Conservation (phyloP, 2,888 invertebrate genomes). For the Metacarcinus magister region DNA sequence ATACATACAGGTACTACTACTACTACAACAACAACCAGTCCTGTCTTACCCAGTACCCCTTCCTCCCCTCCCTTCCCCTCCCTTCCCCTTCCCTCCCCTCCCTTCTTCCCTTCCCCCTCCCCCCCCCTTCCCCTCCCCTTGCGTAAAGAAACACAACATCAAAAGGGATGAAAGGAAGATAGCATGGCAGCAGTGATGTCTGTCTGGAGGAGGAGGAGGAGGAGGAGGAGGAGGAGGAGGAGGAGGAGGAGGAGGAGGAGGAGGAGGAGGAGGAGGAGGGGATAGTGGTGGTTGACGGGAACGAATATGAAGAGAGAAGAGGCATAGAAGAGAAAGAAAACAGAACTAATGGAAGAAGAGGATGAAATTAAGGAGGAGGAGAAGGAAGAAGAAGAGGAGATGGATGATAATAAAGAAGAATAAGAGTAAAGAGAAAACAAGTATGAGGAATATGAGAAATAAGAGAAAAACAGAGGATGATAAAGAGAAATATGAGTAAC, state of each 20-base stretch:
- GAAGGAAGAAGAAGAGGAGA: neutral
- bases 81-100: neutral
- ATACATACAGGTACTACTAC: neutral
- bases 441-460: neutral
- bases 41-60: neutral
- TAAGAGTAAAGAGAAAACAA: neutral
- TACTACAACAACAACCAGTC: too few species aligned
- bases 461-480: neutral
- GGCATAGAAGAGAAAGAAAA: neutral
- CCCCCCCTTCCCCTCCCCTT: neutral
- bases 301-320: neutral
- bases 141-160: neutral
- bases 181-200: neutral
- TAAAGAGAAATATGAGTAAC: too few species aligned
- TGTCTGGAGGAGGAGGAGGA: neutral
- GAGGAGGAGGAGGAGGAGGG: neutral
- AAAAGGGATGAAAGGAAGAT: slow-evolving; percentile 31
- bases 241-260: neutral
- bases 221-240: neutral
- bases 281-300: neutral
- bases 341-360: neutral
- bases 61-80: neutral
- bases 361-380: neutral
- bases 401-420: neutral
- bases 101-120: neutral